Evolutionary conservation across 2,113 vertebrate genomes (phyloP).

Genomic region (Phyllostomus hastatus): DNA sequence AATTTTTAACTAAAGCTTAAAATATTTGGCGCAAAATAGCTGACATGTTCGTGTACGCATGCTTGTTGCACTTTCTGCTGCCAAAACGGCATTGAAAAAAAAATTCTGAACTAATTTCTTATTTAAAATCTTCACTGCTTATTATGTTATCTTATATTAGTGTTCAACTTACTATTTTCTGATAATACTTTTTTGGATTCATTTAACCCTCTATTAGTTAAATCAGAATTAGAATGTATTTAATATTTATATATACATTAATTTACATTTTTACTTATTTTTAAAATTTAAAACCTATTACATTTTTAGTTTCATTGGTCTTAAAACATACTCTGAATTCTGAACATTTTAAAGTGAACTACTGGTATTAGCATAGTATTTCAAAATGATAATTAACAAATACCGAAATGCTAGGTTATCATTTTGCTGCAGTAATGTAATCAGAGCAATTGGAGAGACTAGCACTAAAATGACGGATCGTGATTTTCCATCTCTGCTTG

Average conservation of each 20-base stretch:
- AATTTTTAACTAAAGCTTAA: neutral
- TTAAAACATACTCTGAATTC: neutral
- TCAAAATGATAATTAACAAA: conserved; percentile 4
- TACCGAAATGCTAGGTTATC: neutral
- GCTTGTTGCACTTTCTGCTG: neutral
- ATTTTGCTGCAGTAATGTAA: neutral
- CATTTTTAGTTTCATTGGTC: neutral
- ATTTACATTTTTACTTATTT: neutral
- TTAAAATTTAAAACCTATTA: neutral
- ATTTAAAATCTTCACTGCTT: neutral
- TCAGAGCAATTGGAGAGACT: neutral
- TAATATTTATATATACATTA: neutral
- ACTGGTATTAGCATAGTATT: neutral
- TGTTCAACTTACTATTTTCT: neutral
- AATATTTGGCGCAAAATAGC: neutral
- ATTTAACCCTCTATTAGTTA: neutral
- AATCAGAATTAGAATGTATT: neutral
- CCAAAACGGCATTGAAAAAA: neutral
- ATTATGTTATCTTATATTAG: neutral
- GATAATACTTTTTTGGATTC: neutral
- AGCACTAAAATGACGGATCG: neutral
- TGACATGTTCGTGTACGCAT: neutral
- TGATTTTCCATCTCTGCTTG: neutral
- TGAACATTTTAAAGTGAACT: conserved; percentile 2
- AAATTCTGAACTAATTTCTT: neutral